Evolutionary conservation across 2,797 vertebrate genomes (phyloP).

Genomic region (Natrix natrix): DNA sequence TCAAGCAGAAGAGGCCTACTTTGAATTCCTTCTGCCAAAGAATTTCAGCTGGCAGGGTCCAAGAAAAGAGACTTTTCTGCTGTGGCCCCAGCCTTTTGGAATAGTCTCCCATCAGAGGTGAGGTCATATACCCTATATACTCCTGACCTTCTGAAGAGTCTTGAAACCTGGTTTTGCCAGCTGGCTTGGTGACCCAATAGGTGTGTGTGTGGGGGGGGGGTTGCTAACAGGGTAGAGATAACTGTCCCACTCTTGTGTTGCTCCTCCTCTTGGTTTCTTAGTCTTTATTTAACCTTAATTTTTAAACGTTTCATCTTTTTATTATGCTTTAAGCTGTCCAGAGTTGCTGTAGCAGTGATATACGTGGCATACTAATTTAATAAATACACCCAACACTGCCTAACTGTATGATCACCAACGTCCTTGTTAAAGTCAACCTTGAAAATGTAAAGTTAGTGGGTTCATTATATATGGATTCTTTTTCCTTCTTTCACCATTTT

Average conservation of each 20-base stretch:
- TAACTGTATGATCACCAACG: slow-evolving; percentile 52
- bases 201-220: too few species aligned
- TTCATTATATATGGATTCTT: slow-evolving; percentile 25
- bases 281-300: not conserved
- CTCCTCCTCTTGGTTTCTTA: not conserved
- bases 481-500: not conserved
- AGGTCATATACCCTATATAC: not conserved
- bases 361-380: not conserved
- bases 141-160: not conserved
- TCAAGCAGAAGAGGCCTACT: not conserved
- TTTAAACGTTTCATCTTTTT: not conserved
- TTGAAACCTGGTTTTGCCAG: not conserved
- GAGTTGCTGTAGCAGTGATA: not conserved
- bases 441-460: slow-evolving; percentile 31
- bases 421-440: slow-evolving; percentile 50
- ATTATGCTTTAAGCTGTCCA: not conserved
- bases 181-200: not conserved
- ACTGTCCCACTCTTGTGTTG: not conserved
- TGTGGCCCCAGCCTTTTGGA: not conserved
- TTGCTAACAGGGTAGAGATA: not conserved
- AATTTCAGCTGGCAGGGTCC: not conserved
- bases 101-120: not conserved
- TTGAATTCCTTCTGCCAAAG: not conserved
- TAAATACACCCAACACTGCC: not conserved
- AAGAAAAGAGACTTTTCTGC: not conserved